Percentiles rank a stretch among this genome's conserved stretches.
Evolutionary conservation across 2,113 vertebrate species (phyloP).

Genomic region (Sander vitreus): DNA sequence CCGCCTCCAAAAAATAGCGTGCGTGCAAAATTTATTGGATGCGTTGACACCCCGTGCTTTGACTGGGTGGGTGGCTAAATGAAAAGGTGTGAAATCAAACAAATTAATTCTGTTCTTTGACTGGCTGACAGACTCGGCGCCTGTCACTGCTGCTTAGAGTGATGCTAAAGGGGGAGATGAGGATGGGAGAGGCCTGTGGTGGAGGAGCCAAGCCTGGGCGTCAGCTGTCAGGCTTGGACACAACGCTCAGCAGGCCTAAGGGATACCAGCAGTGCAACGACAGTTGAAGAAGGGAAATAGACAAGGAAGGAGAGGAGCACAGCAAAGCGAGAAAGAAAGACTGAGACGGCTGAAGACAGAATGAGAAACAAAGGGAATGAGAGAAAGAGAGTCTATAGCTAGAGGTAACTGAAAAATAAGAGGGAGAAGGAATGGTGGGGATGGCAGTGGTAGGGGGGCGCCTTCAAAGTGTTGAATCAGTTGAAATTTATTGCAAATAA

Average conservation of each 20-base stretch:
- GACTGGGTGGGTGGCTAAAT: conserved; percentile 54
- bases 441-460: neutral
- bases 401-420: conserved; percentile 25
- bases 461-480: conserved; percentile 68
- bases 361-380: conserved; percentile 3
- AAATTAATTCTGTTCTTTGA: conserved; percentile 80
- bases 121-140: conserved; percentile 57
- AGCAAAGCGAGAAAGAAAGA: conserved; percentile 20
- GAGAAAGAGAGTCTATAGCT: conserved; percentile 1
- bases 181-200: conserved; percentile 43
- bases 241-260: conserved; percentile 53
- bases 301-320: conserved; percentile 25
- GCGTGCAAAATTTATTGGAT: conserved; percentile 76
- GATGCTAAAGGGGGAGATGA: conserved; percentile 33
- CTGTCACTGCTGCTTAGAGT: conserved; percentile 65
- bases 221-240: conserved; percentile 70
- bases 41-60: conserved; percentile 55
- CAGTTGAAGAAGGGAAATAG: conserved; percentile 6
- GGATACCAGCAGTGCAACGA: conserved; percentile 49
- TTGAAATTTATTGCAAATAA: conserved; percentile 86
- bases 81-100: conserved; percentile 84
- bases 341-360: conserved; percentile 14
- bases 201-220: conserved; percentile 51
- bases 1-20: conserved; percentile 52
- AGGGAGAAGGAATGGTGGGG: neutral